phyloP scores from a whole-genome alignment of 1,140 invertebrate species.

The Orchestia grillus region DNA sequence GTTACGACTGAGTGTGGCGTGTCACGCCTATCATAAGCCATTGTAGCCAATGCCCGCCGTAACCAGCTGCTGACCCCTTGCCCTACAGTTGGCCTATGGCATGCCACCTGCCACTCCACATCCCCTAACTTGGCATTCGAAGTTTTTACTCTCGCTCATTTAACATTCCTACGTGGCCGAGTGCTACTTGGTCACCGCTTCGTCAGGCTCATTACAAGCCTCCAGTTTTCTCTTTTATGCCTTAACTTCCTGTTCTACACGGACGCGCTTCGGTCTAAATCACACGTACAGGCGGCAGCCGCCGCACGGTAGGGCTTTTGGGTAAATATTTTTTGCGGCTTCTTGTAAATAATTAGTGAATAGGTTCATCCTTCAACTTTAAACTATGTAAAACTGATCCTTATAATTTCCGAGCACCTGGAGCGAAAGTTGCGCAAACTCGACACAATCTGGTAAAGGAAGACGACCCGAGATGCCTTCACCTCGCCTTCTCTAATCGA shows the following conservation, averaged over 20 bases:
- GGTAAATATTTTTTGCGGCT: background rate
- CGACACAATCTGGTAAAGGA: background rate
- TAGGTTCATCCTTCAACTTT: background rate
- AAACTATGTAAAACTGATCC: background rate
- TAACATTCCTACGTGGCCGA: background rate
- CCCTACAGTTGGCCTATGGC: conserved; percentile 15
- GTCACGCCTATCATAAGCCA: conserved; percentile 15
- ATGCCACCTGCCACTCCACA: conserved; percentile 31
- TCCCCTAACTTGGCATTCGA: conserved; percentile 31
- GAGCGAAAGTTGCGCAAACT: background rate
- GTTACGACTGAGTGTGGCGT: background rate
- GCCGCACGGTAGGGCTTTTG: background rate
- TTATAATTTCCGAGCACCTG: background rate
- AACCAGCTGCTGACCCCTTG: conserved; percentile 22
- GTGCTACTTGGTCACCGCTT: background rate
- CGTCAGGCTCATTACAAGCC: background rate
- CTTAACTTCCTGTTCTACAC: background rate
- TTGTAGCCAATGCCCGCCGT: background rate
- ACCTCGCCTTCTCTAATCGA: background rate
- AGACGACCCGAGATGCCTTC: background rate
- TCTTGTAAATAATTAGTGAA: background rate
- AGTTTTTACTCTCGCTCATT: background rate
- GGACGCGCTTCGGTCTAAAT: background rate
- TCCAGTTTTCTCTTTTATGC: background rate
- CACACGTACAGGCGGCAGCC: background rate